Conservation (phyloP, 1,140 invertebrate genomes). For the Drosophila azteca region DNA sequence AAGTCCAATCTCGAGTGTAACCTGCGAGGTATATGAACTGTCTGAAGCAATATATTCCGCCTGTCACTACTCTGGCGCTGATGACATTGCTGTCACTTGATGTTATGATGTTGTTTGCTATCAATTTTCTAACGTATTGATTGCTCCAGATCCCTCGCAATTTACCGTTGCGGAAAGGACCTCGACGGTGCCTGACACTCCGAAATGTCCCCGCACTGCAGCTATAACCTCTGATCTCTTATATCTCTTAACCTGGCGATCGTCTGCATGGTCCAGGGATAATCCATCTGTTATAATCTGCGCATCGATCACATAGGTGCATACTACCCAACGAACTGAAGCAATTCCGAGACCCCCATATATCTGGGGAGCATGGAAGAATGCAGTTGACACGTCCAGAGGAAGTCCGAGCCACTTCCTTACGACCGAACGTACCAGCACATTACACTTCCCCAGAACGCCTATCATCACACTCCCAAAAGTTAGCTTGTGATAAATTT, state of each 20-base stretch:
- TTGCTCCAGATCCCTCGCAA: conserved; percentile 22
- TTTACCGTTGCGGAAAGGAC: too few relatives aligned
- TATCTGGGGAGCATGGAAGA: conserved; percentile 9
- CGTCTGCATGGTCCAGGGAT: not conserved
- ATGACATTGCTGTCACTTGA: conserved; percentile 3
- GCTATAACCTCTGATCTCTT: too few relatives aligned
- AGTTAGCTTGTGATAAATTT: conserved; percentile 5
- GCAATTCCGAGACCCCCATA: conserved; percentile 13
- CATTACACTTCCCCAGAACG: conserved; percentile 5
- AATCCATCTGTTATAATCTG: conserved; percentile 11
- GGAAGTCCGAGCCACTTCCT: conserved; percentile 10
- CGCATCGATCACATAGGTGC: conserved; percentile 19
- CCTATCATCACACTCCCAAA: conserved; percentile 17
- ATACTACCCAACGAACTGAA: conserved; percentile 3
- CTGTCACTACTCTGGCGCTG: conserved; percentile 2
- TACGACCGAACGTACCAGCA: not conserved
- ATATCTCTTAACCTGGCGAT: too few relatives aligned
- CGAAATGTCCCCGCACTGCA: too few relatives aligned
- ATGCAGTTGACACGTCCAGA: conserved; percentile 10
- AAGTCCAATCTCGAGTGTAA: not conserved
- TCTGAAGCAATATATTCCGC: not conserved
- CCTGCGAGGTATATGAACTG: not conserved
- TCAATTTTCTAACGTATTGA: conserved; percentile 9
- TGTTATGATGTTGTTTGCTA: not conserved
- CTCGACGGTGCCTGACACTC: not conserved